These are phyloP conservation scores for Passer domesticus DNA, from an alignment of 2,113 vertebrate genomes.

Conservation along the genomic window DNA sequence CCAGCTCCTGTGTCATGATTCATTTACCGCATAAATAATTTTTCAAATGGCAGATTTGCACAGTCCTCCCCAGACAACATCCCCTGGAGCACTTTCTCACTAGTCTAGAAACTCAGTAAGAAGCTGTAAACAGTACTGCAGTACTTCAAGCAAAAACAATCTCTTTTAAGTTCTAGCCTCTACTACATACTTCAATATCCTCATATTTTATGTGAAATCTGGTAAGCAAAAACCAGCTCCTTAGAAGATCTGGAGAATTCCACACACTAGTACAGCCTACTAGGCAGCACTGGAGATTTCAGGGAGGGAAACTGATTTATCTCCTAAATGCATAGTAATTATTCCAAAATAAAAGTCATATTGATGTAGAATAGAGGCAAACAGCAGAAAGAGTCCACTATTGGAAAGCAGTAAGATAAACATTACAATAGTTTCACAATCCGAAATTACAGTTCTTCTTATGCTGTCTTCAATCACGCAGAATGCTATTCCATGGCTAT, in stretches of 20 bases:
- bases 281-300: neutral
- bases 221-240: neutral
- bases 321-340: neutral
- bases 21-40: neutral
- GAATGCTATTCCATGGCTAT: neutral
- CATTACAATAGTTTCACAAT: neutral
- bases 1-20: neutral
- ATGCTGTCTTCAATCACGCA: rapidly evolving
- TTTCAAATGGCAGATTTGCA: neutral
- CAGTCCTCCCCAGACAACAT: neutral
- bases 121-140: neutral
- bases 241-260: neutral
- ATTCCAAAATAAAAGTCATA: neutral
- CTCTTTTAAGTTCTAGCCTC: neutral
- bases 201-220: neutral
- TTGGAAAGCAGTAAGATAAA: neutral
- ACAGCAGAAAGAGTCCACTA: neutral
- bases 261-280: neutral
- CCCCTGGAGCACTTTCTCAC: neutral
- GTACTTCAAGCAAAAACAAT: neutral
- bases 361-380: neutral
- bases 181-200: neutral
- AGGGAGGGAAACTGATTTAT: neutral
- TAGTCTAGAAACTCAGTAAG: neutral
- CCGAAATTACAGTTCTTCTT: neutral